phyloP scores from a whole-genome alignment of 2,888 invertebrate species.

The Lithophane semibrunnea region DNA sequence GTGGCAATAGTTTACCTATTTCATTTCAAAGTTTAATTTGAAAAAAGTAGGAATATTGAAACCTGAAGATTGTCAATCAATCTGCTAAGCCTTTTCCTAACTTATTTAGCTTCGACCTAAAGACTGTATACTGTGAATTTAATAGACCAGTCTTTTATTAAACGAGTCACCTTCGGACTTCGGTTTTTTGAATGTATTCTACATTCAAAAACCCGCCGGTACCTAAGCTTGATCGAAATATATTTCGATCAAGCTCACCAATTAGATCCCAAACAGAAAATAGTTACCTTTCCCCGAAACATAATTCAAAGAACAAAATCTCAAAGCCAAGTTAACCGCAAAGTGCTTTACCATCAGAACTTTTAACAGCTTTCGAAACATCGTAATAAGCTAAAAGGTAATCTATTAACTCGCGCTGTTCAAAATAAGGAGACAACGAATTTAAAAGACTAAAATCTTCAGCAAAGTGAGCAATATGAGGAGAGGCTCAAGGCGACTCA shows the following conservation, averaged over 20 bases:
- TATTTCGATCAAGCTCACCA: not conserved
- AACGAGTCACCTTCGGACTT: not conserved
- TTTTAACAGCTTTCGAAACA: conserved; percentile 17
- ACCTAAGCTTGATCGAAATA: not conserved
- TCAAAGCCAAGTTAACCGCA: conserved; percentile 15
- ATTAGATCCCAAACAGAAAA: conserved; percentile 13
- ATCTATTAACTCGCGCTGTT: conserved; percentile 49
- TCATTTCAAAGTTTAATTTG: not conserved
- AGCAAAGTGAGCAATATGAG: conserved; percentile 68
- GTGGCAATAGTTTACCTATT: conserved; percentile 9
- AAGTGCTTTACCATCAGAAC: conserved; percentile 3
- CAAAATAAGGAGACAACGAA: conserved; percentile 47
- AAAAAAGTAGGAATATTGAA: too few relatives aligned
- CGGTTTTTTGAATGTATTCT: too few relatives aligned
- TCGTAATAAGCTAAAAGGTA: conserved; percentile 53
- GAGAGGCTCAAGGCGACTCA: conserved; percentile 66
- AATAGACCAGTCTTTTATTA: not conserved
- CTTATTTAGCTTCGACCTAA: too few relatives aligned
- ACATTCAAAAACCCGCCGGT: not conserved
- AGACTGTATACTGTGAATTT: not conserved
- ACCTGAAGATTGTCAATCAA: too few relatives aligned
- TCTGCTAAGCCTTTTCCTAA: too few relatives aligned
- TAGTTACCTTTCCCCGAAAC: not conserved
- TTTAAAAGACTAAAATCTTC: conserved; percentile 62
- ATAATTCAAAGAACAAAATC: conserved; percentile 25